Percentiles rank a stretch among this genome's conserved stretches.
phyloP scores from a whole-genome alignment of 1,140 invertebrate genomes.

The Hyles vespertilio region DNA sequence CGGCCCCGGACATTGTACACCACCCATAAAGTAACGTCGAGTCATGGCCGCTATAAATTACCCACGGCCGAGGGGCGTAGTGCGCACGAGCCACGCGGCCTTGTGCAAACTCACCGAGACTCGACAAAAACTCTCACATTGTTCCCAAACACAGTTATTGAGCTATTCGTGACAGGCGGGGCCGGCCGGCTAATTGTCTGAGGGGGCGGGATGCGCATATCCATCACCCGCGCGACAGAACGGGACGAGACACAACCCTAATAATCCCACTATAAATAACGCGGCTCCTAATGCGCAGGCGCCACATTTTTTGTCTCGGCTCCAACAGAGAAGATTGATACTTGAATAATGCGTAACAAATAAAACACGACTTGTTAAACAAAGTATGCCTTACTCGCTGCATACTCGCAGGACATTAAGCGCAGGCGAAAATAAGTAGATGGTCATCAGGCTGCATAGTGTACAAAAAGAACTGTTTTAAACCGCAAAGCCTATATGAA shows the following conservation, averaged over 20 bases:
- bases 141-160: constrained; percentile 31
- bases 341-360: not conserved
- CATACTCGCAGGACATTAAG: too few species aligned
- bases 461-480: too few species aligned
- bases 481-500: too few species aligned
- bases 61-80: not conserved
- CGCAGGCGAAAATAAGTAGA: too few species aligned
- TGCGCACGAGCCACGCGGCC: constrained; percentile 19
- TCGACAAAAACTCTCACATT: constrained; percentile 11
- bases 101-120: constrained; percentile 20
- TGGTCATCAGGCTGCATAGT: too few species aligned
- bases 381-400: too few species aligned
- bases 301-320: constrained; percentile 34
- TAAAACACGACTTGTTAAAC: too few species aligned
- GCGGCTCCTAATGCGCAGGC: constrained; percentile 37
- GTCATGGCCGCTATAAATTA: too few species aligned
- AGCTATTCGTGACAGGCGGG: constrained; percentile 36
- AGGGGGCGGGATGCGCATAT: constrained; percentile 18
- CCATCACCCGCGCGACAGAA: constrained; percentile 5
- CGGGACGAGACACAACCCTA: constrained; percentile 19
- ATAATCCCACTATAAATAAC: constrained; percentile 45
- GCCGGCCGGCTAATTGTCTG: constrained; percentile 38
- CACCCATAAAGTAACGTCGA: too few species aligned
- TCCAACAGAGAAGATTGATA: constrained; percentile 8
- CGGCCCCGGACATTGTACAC: too few species aligned